Percentiles rank a stretch among this genome's conserved stretches.
Evolutionary conservation across 2,113 vertebrate species (phyloP).

Genomic region (Upupa epops): DNA sequence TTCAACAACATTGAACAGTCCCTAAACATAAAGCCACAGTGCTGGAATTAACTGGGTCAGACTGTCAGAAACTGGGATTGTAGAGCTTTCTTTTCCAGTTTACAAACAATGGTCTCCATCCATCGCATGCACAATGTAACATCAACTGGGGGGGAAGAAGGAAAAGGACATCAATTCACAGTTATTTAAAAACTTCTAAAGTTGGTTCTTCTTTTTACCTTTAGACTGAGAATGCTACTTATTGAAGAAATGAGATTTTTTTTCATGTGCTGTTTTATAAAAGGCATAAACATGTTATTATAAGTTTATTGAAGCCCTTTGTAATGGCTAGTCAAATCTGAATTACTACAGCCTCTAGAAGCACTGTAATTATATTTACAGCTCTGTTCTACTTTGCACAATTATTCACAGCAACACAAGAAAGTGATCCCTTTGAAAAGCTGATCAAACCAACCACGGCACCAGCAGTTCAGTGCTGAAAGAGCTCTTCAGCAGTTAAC

Average conservation of each 20-base stretch:
- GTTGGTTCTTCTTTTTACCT: not conserved
- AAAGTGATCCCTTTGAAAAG: not conserved
- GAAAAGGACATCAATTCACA: not conserved
- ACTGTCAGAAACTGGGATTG: not conserved
- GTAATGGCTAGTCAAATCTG: constrained; percentile 33
- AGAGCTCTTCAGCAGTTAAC: not conserved
- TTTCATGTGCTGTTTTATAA: not conserved
- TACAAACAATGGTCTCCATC: not conserved
- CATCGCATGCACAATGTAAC: not conserved
- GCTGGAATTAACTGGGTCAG: not conserved
- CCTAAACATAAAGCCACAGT: not conserved
- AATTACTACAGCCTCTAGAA: not conserved
- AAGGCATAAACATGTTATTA: constrained; percentile 10
- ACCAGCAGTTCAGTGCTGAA: not conserved
- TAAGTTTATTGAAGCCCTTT: constrained; percentile 24
- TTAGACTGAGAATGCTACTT: not conserved
- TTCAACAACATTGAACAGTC: not conserved
- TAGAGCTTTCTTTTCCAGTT: not conserved
- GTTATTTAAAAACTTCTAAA: not conserved
- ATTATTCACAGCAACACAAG: not conserved
- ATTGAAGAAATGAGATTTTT: not conserved
- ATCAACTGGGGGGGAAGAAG: not conserved
- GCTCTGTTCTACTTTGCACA: not conserved
- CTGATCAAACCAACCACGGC: not conserved
- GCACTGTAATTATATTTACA: not conserved